Percentiles rank a stretch among this genome's conserved stretches.
Evolutionary conservation across 2,113 vertebrate species (phyloP).

Genomic region (Rhombomys opimus): DNA sequence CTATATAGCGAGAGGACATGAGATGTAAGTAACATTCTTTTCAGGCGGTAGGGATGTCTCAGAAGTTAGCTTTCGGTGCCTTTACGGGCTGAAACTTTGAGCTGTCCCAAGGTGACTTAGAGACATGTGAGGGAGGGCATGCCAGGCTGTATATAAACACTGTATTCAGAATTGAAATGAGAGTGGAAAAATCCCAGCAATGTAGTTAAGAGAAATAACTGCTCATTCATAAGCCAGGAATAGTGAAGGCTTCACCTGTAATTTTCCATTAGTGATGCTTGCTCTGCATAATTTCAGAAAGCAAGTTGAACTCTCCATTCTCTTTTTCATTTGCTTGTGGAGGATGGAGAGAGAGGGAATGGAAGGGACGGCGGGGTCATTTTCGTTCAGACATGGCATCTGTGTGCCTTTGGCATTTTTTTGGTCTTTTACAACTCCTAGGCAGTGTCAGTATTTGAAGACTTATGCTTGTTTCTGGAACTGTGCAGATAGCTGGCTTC

Average conservation of each 20-base stretch:
- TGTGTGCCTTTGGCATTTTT: neutral
- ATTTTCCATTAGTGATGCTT: slow-evolving; percentile 66
- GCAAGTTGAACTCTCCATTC: neutral
- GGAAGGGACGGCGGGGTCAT: neutral
- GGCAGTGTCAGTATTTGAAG: neutral
- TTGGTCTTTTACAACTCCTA: neutral
- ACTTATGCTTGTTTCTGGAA: neutral
- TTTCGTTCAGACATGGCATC: neutral
- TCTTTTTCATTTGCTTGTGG: neutral
- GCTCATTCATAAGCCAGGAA: slow-evolving; percentile 69
- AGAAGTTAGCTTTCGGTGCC: neutral
- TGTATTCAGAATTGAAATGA: slow-evolving; percentile 72
- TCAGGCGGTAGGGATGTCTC: neutral
- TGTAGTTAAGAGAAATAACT: slow-evolving; percentile 77
- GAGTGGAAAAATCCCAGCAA: slow-evolving; percentile 77
- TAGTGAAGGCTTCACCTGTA: slow-evolving; percentile 64
- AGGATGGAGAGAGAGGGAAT: neutral
- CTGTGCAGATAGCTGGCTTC: slow-evolving; percentile 1
- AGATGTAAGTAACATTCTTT: neutral
- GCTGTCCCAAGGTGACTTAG: slow-evolving; percentile 70
- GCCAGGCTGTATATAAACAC: slow-evolving; percentile 31
- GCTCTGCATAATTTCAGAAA: slow-evolving; percentile 65
- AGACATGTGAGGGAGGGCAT: neutral
- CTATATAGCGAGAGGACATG: slow-evolving; percentile 7
- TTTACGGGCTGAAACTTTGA: slow-evolving; percentile 37